phyloP scores from a whole-genome alignment of 37 sponge, comb jelly and placozoan species.

The Halisarca cf. caerulea region DNA sequence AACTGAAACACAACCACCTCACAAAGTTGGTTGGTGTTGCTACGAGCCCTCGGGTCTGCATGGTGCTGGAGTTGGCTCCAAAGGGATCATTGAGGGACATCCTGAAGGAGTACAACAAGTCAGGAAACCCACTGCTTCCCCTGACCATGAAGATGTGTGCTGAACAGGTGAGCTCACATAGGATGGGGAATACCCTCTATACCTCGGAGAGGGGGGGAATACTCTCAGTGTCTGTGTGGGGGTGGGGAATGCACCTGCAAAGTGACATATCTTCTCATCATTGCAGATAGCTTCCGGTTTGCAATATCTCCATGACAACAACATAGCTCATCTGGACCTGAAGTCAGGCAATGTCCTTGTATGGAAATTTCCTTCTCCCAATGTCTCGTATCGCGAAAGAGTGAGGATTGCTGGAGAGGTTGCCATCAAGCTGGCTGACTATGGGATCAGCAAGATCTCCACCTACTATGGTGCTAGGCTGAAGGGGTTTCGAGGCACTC shows the following conservation, averaged over 20 bases:
- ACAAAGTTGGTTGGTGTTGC: constrained; percentile 41
- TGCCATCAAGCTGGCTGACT: constrained; percentile 77
- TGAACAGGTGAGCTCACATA: constrained; percentile 40
- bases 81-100: constrained; percentile 50
- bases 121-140: constrained; percentile 44
- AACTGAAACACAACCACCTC: constrained; percentile 53
- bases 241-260: not conserved
- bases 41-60: constrained; percentile 25
- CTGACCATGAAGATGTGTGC: constrained; percentile 62
- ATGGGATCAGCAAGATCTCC: constrained; percentile 75
- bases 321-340: constrained; percentile 84
- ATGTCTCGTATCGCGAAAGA: not conserved
- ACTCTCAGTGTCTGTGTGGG: not conserved
- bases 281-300: constrained; percentile 75
- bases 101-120: constrained; percentile 68
- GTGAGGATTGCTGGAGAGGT: constrained; percentile 60
- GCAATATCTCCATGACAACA: constrained; percentile 78
- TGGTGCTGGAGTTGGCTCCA: constrained; percentile 86
- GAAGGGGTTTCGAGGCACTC: constrained; percentile 69
- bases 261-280: not conserved
- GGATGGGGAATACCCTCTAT: not conserved
- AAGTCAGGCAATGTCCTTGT: constrained; percentile 87
- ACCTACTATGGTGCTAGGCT: constrained; percentile 30
- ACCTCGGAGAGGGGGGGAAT: too few species aligned
- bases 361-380: constrained; percentile 78